Percentiles rank a stretch among this genome's conserved stretches.
These are phyloP conservation scores for Carduelis carduelis DNA, from an alignment of 2,797 vertebrate genomes.

Conservation along the genomic window DNA sequence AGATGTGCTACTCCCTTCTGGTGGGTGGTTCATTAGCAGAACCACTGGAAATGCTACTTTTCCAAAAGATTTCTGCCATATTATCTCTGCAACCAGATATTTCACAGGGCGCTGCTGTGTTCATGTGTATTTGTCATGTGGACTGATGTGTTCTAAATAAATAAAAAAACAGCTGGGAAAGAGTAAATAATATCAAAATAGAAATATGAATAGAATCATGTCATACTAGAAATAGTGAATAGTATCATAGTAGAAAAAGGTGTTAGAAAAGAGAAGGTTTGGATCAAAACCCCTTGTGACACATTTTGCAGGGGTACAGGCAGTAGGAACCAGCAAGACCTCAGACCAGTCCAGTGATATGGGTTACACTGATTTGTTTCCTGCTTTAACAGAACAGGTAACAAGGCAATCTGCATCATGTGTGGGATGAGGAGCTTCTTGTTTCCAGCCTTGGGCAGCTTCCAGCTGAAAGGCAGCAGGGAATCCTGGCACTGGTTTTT, in stretches of 20 bases:
- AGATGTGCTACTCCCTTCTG: not conserved
- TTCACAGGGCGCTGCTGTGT: not conserved
- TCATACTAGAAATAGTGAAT: not conserved
- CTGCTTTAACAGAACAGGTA: not conserved
- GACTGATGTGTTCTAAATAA: not conserved
- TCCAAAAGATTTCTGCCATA: not conserved
- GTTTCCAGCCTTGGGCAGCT: not conserved
- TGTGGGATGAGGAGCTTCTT: not conserved
- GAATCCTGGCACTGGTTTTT: not conserved
- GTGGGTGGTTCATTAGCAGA: slow-evolving; percentile 20
- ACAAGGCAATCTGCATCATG: not conserved
- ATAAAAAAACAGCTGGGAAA: not conserved
- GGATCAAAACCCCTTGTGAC: not conserved
- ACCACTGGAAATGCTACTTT: not conserved
- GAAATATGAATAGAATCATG: not conserved
- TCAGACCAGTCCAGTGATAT: not conserved
- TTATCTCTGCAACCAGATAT: not conserved
- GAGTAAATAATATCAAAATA: not conserved
- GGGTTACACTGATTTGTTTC: not conserved
- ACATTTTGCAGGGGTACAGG: not conserved
- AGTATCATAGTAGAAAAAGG: not conserved
- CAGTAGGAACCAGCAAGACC: not conserved
- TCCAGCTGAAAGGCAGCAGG: not conserved
- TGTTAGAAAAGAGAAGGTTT: not conserved
- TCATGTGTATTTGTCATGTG: not conserved